Percentiles rank a stretch among this genome's conserved stretches.
phyloP scores from a whole-genome alignment of 2,113 vertebrate genomes.

The Leucosticte australis region DNA sequence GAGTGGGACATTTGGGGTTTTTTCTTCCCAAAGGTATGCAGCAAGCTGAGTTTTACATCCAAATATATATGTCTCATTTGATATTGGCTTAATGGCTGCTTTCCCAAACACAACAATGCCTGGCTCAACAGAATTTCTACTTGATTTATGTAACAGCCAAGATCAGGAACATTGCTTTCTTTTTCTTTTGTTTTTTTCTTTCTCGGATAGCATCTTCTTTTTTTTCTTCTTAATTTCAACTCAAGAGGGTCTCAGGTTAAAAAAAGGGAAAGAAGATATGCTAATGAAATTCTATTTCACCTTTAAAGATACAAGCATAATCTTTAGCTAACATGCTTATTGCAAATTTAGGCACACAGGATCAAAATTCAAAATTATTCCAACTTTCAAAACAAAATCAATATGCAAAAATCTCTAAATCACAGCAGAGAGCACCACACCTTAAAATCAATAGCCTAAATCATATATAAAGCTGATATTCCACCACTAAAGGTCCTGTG shows the following conservation, averaged over 20 bases:
- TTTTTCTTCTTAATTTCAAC: not conserved
- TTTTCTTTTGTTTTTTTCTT: not conserved
- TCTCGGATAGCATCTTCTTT: not conserved
- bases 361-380: not conserved
- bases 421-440: not conserved
- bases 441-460: not conserved
- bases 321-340: not conserved
- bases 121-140: not conserved
- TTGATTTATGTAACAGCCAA: not conserved
- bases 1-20: not conserved
- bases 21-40: not conserved
- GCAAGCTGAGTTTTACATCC: not conserved
- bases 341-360: not conserved
- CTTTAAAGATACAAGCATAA: not conserved
- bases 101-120: not conserved
- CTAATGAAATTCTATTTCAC: not conserved
- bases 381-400: not conserved
- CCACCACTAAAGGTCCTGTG: not conserved
- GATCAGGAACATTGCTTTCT: not conserved
- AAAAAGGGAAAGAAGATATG: not conserved
- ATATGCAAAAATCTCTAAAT: not conserved
- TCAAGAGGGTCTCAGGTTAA: not conserved
- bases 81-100: not conserved
- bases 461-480: not conserved
- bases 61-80: not conserved